Evolutionary conservation across 2,113 vertebrate genomes (phyloP), one percentile per base, ranked within the genome.

Genomic region (Rhadina sibilatrix): DNA sequence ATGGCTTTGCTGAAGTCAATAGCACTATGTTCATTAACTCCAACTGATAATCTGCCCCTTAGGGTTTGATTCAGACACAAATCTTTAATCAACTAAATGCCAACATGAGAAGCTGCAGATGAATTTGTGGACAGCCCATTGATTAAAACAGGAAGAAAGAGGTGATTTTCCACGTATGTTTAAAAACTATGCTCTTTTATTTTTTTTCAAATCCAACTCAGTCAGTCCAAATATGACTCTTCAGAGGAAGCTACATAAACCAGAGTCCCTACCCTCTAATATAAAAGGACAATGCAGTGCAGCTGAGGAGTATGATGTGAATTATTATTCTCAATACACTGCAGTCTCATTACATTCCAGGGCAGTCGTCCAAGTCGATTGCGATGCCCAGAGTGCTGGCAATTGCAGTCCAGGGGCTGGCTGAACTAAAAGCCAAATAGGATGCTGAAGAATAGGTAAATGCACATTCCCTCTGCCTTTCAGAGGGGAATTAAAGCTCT

Each of bases 331-430:
- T 74, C 35, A 40, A 31, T 66, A 47, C 0, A 0, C 72, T 93
- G 72, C 76, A 86, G 60, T 44, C 78, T 92, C 86, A 84, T 92
- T 89, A 83, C 64, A 78, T 89, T 92, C 80, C 83, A 84, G 59
- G 31, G 60, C 72, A 93, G 80, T 63, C 10, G 0, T 59, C 86
- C 0, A 64, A 84, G 68, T 66, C 2, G 0, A 66, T 5, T 77
- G 60, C 71, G 89, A 81, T 50, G 76, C 87, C 77, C 59, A 76
- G 59, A 77, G 91, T 6, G 1, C 68, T 83, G 54, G 23, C 33
- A 63, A 95, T 53, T 72, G 79, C 75, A 61, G 79, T 53, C 38
- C 59, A 70, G 76, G 42, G 59, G 27, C 85, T 54, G 50, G n/a
- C 54, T 88, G 71, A 68, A 28, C 50, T 50, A 54, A 77, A 77